These are phyloP conservation scores for Fopius arisanus DNA, from an alignment of 1,140 invertebrate genomes.

Conservation along the genomic window DNA sequence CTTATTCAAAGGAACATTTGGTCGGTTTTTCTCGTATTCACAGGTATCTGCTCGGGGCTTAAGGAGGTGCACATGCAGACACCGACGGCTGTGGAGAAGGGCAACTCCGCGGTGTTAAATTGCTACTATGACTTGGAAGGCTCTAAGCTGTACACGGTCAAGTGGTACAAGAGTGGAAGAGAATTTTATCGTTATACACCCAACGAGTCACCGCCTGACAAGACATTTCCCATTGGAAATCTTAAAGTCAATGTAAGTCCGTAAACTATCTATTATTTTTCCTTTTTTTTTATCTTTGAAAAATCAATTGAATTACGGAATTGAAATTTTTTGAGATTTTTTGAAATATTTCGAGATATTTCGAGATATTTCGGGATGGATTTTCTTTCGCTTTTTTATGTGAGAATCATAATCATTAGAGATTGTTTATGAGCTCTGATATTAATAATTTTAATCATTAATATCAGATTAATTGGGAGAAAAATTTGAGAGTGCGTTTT, in stretches of 20 bases:
- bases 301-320: no score
- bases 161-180: conserved; percentile 81
- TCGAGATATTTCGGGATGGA: no score
- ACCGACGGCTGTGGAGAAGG: conserved; percentile 74
- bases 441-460: no score
- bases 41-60: conserved; percentile 67
- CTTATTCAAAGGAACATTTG: conserved; percentile 17
- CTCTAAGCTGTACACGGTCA: conserved; percentile 82
- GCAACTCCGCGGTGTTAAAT: conserved; percentile 74
- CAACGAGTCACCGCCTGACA: conserved; percentile 65
- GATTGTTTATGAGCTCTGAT: no score
- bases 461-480: no score
- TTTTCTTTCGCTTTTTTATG: no score
- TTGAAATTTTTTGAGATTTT: no score
- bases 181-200: conserved; percentile 73
- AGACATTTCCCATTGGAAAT: conserved; percentile 67
- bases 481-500: no score
- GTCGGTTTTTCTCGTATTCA: conserved; percentile 34
- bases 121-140: conserved; percentile 82
- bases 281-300: background rate
- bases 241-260: conserved; percentile 70
- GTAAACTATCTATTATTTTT: background rate
- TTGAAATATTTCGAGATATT: no score
- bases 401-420: no score
- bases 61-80: conserved; percentile 73